A percentile compares a stretch with the other conserved stretches of the same genome.
These are phyloP conservation scores for Sturnira hondurensis DNA, from an alignment of 2,113 vertebrate species.

Conservation along the genomic window DNA sequence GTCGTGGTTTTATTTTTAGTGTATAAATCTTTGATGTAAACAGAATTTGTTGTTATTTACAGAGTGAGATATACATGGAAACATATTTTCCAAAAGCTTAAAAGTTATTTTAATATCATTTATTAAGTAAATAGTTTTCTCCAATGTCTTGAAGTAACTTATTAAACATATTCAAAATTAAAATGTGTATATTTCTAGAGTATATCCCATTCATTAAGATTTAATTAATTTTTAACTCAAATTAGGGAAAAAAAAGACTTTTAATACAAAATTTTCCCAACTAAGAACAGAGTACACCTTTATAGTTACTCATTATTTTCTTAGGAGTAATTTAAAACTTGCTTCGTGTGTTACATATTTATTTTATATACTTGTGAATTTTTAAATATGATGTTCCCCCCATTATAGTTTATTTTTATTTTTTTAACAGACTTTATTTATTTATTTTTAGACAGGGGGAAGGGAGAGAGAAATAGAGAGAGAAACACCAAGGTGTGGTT, in stretches of 20 bases:
- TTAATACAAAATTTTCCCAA: neutral
- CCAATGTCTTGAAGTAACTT: neutral
- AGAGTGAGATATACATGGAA: neutral
- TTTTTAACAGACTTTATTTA: too few species aligned
- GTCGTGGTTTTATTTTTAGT: slow-evolving; percentile 27
- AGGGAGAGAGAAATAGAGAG: too few species aligned
- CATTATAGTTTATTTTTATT: neutral
- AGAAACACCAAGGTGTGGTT: too few species aligned
- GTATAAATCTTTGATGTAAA: slow-evolving; percentile 2
- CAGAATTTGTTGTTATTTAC: slow-evolving; percentile 33
- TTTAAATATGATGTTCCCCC: neutral
- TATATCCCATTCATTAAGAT: neutral
- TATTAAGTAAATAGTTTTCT: neutral
- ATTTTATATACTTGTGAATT: neutral
- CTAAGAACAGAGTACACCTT: neutral
- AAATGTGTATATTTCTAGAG: neutral
- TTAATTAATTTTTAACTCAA: neutral
- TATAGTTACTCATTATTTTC: neutral
- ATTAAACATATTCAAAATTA: neutral
- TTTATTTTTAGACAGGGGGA: too few species aligned
- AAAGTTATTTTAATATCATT: neutral
- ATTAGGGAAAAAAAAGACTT: neutral
- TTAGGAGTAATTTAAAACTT: neutral
- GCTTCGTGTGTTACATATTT: neutral
- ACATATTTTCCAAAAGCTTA: neutral